These are phyloP conservation scores for Drosophila sturtevanti DNA, from an alignment of 1,140 invertebrate species.

Conservation along the genomic window DNA sequence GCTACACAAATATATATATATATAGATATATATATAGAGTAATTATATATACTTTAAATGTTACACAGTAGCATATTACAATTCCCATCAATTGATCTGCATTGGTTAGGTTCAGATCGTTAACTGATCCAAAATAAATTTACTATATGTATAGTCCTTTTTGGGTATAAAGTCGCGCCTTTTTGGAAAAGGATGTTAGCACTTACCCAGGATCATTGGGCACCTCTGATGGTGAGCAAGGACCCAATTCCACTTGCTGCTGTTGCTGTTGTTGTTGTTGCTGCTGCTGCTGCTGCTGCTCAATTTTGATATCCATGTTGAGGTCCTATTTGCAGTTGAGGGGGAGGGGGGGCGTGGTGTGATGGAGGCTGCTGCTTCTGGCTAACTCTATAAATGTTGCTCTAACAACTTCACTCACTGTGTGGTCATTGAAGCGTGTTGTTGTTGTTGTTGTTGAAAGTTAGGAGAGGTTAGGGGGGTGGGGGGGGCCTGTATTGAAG, in stretches of 20 bases:
- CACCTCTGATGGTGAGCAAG: constrained; percentile 89
- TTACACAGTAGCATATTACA: too few species aligned
- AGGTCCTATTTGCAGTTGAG: neutral
- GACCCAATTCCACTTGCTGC: constrained; percentile 87
- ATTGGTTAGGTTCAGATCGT: too few species aligned
- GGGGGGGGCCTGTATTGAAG: constrained; percentile 20
- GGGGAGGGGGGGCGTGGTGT: neutral
- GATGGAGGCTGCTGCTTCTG: constrained; percentile 23
- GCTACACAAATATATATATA: too few species aligned
- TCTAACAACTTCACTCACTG: constrained; percentile 49
- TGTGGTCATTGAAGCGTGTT: constrained; percentile 42
- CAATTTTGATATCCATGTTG: constrained; percentile 82
- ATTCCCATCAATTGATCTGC: too few species aligned
- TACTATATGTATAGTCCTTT: too few species aligned
- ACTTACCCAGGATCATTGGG: constrained; percentile 95
- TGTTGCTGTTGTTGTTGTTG: constrained; percentile 85
- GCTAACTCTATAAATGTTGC: constrained; percentile 54
- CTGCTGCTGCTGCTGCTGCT: constrained; percentile 83
- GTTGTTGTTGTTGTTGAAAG: constrained; percentile 17
- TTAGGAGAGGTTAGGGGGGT: constrained; percentile 17
- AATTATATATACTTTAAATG: too few species aligned
- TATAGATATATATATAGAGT: too few species aligned
- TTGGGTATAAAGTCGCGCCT: neutral
- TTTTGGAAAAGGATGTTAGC: neutral
- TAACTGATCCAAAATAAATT: too few species aligned